phyloP scores from a whole-genome alignment of 1,140 invertebrate genomes.

The Lerema accius region DNA sequence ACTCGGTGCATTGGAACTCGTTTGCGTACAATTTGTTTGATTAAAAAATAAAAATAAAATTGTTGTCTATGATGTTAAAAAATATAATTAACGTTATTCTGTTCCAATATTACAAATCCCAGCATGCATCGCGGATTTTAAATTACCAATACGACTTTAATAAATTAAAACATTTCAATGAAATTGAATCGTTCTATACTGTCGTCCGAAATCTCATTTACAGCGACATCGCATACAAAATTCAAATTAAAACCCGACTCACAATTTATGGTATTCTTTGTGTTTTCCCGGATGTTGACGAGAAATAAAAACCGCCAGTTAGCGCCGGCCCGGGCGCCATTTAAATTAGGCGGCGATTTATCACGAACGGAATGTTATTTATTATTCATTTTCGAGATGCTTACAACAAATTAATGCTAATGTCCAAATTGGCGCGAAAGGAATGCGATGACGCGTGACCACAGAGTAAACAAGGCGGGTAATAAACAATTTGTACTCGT shows the following conservation, averaged over 20 bases:
- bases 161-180: no score
- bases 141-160: no score
- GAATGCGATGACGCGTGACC: conserved; percentile 55
- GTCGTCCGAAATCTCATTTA: background rate
- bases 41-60: conserved; percentile 2
- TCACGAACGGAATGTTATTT: conserved; percentile 54
- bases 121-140: no score
- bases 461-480: conserved; percentile 49
- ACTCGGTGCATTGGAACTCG: no score
- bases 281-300: conserved; percentile 61
- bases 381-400: conserved; percentile 55
- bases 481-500: conserved; percentile 34
- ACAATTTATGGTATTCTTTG: conserved; percentile 8
- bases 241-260: background rate
- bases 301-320: conserved; percentile 49
- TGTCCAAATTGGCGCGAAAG: conserved; percentile 44
- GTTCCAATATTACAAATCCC: no score
- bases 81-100: no score
- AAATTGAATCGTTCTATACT: background rate
- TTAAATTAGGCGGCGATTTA: conserved; percentile 62
- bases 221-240: background rate
- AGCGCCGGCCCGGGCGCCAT: conserved; percentile 58
- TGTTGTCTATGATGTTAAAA: no score
- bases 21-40: no score
- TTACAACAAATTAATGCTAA: conserved; percentile 72